A percentile compares a stretch with the other conserved stretches of the same genome.
Conservation (phyloP, 2,113 vertebrate genomes). For the cattle (Bos taurus) region DNA sequence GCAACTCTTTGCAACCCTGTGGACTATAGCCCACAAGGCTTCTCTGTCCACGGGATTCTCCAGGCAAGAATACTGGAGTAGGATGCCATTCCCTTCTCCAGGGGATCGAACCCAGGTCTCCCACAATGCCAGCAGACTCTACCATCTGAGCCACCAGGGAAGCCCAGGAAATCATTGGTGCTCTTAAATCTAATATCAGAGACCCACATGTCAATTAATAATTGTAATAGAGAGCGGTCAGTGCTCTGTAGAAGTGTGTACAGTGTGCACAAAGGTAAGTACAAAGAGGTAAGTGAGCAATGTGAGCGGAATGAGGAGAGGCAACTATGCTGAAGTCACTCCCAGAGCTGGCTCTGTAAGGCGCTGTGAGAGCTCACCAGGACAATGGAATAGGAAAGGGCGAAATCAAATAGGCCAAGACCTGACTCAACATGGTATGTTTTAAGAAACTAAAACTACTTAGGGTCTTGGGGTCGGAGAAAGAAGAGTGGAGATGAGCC, state of each 20-base stretch:
- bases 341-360: not conserved
- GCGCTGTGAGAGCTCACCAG: not conserved
- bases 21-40: not conserved
- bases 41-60: not conserved
- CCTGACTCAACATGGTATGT: not conserved
- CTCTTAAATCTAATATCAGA: not conserved
- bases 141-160: not conserved
- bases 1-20: not conserved
- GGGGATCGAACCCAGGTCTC: not conserved
- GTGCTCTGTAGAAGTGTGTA: not conserved
- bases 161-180: not conserved
- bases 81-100: not conserved
- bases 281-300: not conserved
- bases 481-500: not conserved
- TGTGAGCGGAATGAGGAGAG: fast-evolving
- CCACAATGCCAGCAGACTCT: not conserved
- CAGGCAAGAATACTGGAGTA: not conserved
- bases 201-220: not conserved
- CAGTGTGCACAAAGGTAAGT: not conserved
- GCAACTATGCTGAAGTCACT: not conserved
- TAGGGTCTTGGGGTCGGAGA: not conserved
- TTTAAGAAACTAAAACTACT: not conserved
- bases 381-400: not conserved
- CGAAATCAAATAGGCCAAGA: not conserved
- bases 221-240: too few species aligned